phyloP scores from a whole-genome alignment of 1,140 invertebrate genomes.

The Procambarus virginalis region DNA sequence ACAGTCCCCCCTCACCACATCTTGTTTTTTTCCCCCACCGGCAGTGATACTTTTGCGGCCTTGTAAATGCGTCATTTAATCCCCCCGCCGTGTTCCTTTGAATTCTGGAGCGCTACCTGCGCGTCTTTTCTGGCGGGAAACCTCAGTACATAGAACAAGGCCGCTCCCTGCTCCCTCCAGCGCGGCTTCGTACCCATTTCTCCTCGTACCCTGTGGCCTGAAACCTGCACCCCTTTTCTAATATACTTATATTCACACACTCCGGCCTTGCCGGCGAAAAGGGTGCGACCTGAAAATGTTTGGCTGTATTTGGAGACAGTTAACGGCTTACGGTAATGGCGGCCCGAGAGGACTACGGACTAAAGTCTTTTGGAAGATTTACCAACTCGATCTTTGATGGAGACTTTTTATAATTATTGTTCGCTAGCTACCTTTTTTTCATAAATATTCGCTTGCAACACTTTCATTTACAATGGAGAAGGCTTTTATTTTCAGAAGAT shows the following conservation, averaged over 20 bases:
- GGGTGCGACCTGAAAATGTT: conserved; percentile 19
- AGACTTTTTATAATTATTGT: conserved; percentile 38
- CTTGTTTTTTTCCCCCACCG: conserved; percentile 47
- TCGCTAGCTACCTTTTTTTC: conserved; percentile 19
- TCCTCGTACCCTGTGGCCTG: neutral
- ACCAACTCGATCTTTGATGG: conserved; percentile 37
- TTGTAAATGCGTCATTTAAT: conserved; percentile 55
- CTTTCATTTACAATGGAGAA: neutral
- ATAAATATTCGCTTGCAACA: neutral
- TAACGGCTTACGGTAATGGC: conserved; percentile 59
- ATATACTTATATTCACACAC: neutral
- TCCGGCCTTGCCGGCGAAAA: neutral
- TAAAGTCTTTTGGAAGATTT: conserved; percentile 52
- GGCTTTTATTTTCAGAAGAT: no score
- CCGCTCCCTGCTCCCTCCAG: neutral
- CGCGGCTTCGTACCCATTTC: no score
- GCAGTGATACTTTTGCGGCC: conserved; percentile 46
- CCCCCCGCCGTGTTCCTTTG: conserved; percentile 54
- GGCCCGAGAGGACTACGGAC: conserved; percentile 43
- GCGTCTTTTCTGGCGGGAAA: neutral
- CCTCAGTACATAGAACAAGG: conserved; percentile 25
- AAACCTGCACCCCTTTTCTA: neutral
- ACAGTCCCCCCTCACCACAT: conserved; percentile 43
- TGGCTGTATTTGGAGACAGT: conserved; percentile 55
- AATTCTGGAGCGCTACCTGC: conserved; percentile 44